Conservation (phyloP, 1,140 invertebrate species). For the Wiebesia pumilae region DNA sequence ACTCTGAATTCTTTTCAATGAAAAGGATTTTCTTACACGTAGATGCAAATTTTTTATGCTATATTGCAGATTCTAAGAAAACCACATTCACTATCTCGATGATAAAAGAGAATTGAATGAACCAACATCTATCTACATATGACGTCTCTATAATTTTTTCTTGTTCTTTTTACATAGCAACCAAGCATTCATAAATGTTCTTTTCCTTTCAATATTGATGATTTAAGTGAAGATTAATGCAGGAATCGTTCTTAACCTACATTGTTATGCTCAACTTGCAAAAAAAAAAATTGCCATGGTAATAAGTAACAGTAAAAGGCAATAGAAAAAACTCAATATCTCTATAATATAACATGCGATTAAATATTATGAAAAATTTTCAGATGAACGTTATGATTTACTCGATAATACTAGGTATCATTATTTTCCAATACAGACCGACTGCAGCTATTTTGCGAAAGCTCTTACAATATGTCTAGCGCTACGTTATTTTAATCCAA, state of each 20-base stretch:
- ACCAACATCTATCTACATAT: conserved; percentile 1
- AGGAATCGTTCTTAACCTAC: conserved; percentile 46
- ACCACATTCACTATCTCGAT: background rate
- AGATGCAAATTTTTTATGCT: background rate
- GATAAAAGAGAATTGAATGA: conserved; percentile 4
- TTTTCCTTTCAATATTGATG: conserved; percentile 7
- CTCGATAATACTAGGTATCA: background rate
- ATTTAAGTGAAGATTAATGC: conserved; percentile 36
- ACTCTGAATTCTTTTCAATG: background rate
- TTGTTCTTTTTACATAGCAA: background rate
- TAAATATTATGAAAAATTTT: background rate
- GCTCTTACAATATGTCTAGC: background rate
- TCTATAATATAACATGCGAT: background rate
- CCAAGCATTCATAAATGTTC: background rate
- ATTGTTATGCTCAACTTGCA: conserved; percentile 1
- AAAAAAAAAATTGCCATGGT: conserved; percentile 10
- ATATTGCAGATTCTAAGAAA: background rate
- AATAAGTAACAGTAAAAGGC: background rate
- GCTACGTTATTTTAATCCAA: background rate
- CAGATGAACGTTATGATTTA: background rate
- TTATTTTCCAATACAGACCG: background rate
- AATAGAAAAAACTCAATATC: background rate
- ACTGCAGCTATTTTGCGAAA: background rate
- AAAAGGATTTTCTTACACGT: background rate
- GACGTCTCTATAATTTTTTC: conserved; percentile 22